Evolutionary conservation across 2,888 invertebrate species (phyloP).

Genomic region (Baronia brevicornis): DNA sequence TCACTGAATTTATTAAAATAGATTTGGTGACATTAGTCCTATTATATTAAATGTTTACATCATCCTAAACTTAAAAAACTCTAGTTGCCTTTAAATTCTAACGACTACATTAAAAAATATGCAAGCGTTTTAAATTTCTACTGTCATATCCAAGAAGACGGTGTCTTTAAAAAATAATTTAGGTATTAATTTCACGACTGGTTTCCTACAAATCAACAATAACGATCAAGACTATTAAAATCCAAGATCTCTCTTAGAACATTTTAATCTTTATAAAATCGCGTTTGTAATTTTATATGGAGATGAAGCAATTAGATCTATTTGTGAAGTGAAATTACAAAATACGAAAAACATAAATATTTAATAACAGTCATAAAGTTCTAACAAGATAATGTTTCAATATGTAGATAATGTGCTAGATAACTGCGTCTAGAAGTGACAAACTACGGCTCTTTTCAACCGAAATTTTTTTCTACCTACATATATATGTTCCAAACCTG

Average conservation of each 20-base stretch:
- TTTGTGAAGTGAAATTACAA: slow-evolving; percentile 6
- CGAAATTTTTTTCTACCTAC: too few species aligned
- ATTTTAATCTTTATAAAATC: slow-evolving; percentile 5
- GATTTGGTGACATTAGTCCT: too few species aligned
- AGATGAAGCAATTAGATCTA: slow-evolving; percentile 11
- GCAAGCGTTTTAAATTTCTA: too few species aligned
- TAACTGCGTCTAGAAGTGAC: too few species aligned
- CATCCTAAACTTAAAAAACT: too few species aligned
- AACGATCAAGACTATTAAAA: neutral
- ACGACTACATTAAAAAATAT: too few species aligned
- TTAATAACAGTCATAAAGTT: slow-evolving; percentile 9
- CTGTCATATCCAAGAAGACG: slow-evolving; percentile 7
- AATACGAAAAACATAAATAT: slow-evolving; percentile 3
- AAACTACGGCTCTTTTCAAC: too few species aligned
- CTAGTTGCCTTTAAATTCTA: too few species aligned
- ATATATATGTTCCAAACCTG: too few species aligned
- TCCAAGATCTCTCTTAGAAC: neutral
- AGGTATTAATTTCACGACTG: slow-evolving; percentile 5
- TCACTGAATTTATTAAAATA: too few species aligned
- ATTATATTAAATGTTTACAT: too few species aligned
- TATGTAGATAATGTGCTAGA: too few species aligned
- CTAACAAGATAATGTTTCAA: slow-evolving; percentile 8
- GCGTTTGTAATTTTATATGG: slow-evolving; percentile 6
- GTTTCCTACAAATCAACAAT: slow-evolving; percentile 9
- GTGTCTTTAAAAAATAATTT: slow-evolving; percentile 6